Percentiles rank a stretch among this genome's conserved stretches.
Conservation (phyloP, 2,888 invertebrate species). For the Scaptomyza polygonia region DNA sequence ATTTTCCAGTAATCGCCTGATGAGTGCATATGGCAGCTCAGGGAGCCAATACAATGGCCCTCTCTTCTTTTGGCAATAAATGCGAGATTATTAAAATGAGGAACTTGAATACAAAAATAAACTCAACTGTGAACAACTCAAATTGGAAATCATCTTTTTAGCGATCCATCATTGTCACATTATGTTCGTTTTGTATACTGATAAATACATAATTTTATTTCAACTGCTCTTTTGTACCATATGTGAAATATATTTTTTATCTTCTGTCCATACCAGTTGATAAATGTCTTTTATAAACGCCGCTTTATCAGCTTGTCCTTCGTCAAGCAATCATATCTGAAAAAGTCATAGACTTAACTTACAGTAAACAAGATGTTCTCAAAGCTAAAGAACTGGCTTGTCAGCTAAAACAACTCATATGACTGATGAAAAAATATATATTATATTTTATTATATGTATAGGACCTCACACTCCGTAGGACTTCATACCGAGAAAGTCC, state of each 20-base stretch:
- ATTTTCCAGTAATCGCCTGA: slow-evolving; percentile 49
- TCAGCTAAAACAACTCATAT: no score
- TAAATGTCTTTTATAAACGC: slow-evolving; percentile 11
- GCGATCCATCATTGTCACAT: background rate
- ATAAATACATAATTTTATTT: slow-evolving; percentile 13
- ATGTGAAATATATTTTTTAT: slow-evolving; percentile 1
- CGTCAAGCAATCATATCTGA: background rate
- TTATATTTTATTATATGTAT: no score
- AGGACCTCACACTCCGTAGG: no score
- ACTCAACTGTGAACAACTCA: no score
- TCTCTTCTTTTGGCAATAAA: background rate
- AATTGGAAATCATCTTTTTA: no score
- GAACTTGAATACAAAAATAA: no score
- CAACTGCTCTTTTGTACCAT: slow-evolving; percentile 1
- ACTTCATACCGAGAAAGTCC: no score
- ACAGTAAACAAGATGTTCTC: background rate
- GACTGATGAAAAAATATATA: no score
- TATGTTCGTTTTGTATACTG: background rate
- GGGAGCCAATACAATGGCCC: slow-evolving; percentile 36
- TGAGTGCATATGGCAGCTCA: slow-evolving; percentile 60
- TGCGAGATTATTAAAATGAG: slow-evolving; percentile 2
- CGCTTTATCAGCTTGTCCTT: slow-evolving; percentile 25
- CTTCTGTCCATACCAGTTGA: slow-evolving; percentile 15
- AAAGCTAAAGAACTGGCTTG: no score
- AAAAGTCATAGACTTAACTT: background rate